A percentile compares a stretch with the other conserved stretches of the same genome.
phyloP scores from a whole-genome alignment of 2,797 vertebrate species.

The Spinus pinus region DNA sequence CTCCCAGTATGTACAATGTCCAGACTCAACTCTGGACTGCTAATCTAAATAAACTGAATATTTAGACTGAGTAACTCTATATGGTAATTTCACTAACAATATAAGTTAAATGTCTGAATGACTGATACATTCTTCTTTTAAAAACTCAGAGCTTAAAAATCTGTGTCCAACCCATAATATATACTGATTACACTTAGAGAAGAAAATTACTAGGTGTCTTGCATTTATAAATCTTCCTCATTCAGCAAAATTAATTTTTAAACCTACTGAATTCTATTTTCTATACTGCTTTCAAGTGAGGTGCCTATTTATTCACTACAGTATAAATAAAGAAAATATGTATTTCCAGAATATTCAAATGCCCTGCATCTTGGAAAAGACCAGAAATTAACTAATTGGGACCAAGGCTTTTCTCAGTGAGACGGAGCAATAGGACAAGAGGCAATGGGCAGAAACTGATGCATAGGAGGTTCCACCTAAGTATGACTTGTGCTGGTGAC shows the following conservation, averaged over 20 bases:
- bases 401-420: accelerated
- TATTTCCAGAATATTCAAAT: not conserved
- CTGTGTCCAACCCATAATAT: not conserved
- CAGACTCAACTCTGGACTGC: not conserved
- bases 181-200: not conserved
- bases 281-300: not conserved
- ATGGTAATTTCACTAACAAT: not conserved
- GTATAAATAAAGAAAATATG: not conserved
- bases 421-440: not conserved
- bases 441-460: not conserved
- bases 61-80: not conserved
- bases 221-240: not conserved
- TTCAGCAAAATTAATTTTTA: not conserved
- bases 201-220: not conserved
- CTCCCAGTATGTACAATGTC: not conserved
- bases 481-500: not conserved
- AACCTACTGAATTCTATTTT: not conserved
- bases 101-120: not conserved
- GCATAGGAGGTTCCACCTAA: not conserved
- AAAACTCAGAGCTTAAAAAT: not conserved
- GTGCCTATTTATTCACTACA: not conserved
- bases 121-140: not conserved
- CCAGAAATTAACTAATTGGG: not conserved
- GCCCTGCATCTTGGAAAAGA: not conserved
- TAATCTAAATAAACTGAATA: not conserved